Evolutionary conservation across 2,888 invertebrate genomes (phyloP).

Genomic region (Drosophila infuscata): DNA sequence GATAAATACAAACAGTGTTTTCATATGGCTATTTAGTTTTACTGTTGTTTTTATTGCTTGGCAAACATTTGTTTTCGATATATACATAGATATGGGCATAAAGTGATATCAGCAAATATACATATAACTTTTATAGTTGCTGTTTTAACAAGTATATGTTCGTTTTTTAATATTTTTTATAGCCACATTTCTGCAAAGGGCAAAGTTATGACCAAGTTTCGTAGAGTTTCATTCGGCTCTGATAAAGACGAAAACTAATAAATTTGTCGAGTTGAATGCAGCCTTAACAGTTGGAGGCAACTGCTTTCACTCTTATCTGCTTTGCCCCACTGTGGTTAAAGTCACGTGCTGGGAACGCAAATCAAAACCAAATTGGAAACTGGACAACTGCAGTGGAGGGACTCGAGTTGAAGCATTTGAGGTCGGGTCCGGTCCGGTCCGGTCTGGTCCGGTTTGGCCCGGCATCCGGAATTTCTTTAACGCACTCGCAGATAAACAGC

Average conservation of each 20-base stretch:
- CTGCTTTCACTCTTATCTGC: background rate
- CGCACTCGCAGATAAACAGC: conserved; percentile 29
- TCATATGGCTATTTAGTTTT: background rate
- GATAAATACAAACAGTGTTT: background rate
- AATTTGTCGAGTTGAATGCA: background rate
- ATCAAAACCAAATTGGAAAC: conserved; percentile 34
- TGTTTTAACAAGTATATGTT: background rate
- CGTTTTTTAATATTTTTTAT: background rate
- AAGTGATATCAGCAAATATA: background rate
- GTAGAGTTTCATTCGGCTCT: background rate
- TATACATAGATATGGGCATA: background rate
- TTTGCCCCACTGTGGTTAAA: conserved; percentile 1
- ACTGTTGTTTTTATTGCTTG: background rate
- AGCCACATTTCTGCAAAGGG: background rate
- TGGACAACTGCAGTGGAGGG: conserved; percentile 29
- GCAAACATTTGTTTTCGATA: background rate
- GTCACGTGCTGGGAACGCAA: conserved; percentile 41
- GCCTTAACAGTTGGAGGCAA: background rate
- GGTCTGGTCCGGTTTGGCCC: background rate
- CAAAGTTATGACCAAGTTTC: background rate
- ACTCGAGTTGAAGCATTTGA: background rate
- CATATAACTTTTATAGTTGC: background rate
- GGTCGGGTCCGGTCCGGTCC: background rate
- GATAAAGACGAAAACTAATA: background rate
- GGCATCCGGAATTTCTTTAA: conserved; percentile 31